Conservation (phyloP, 2,888 invertebrate species). For the Lysandra bellargus region DNA sequence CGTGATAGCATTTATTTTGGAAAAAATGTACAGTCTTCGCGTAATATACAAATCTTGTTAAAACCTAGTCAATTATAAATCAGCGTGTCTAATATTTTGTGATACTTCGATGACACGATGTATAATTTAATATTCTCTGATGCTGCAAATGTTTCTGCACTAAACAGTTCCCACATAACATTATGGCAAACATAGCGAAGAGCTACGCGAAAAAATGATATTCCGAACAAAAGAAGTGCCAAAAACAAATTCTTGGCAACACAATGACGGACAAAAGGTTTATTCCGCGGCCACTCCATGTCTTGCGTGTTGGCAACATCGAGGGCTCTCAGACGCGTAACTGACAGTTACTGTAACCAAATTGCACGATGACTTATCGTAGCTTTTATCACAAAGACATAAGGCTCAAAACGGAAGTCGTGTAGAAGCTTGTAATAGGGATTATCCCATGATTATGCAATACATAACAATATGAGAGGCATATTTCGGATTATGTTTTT, state of each 20-base stretch:
- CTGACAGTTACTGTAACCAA: constrained; percentile 50
- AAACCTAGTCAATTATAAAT: too few relatives aligned
- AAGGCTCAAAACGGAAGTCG: constrained; percentile 35
- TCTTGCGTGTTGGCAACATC: constrained; percentile 66
- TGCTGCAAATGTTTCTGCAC: background rate
- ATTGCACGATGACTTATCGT: constrained; percentile 42
- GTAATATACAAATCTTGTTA: too few relatives aligned
- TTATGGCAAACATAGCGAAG: constrained; percentile 3
- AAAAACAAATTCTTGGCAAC: constrained; percentile 40
- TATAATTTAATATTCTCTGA: background rate
- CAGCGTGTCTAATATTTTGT: background rate
- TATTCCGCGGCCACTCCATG: constrained; percentile 59
- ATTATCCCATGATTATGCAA: constrained; percentile 25
- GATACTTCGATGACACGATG: too few relatives aligned
- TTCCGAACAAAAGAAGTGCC: constrained; percentile 36
- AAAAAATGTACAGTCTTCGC: too few relatives aligned
- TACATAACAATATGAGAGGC: background rate
- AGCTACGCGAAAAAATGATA: constrained; percentile 33
- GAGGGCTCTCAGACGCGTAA: constrained; percentile 67
- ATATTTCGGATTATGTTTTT: constrained; percentile 8
- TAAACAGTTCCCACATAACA: constrained; percentile 16
- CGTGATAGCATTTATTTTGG: too few relatives aligned
- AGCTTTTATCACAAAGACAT: constrained; percentile 31
- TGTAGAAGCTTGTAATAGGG: constrained; percentile 17
- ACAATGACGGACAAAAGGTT: constrained; percentile 42